Evolutionary conservation across 2,113 vertebrate species (phyloP).

Genomic region (Melanerpes formicivorus): DNA sequence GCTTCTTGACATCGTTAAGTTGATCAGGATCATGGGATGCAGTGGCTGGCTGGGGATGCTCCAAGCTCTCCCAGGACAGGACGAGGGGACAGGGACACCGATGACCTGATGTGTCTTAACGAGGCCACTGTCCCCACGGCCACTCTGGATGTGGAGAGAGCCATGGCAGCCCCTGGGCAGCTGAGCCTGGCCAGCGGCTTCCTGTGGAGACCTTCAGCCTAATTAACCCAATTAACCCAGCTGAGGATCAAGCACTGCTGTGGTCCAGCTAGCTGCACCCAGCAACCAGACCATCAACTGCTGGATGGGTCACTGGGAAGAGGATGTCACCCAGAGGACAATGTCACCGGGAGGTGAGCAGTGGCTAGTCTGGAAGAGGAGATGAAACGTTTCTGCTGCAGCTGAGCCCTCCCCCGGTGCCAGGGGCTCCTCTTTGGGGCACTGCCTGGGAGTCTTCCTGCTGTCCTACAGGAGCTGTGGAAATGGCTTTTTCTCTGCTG

Average conservation of each 20-base stretch:
- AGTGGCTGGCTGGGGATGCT: background rate
- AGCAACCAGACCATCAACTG: rapidly evolving
- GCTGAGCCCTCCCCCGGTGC: rapidly evolving
- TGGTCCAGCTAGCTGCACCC: rapidly evolving
- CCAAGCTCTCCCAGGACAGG: background rate
- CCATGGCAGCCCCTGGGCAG: rapidly evolving
- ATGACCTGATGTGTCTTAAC: background rate
- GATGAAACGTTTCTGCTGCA: background rate
- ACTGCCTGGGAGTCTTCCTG: rapidly evolving
- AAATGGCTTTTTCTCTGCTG: rapidly evolving
- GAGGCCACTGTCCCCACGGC: background rate
- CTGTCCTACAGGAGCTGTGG: background rate
- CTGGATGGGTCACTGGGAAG: rapidly evolving
- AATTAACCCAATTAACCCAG: background rate
- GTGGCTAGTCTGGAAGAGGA: background rate
- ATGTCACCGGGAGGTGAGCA: background rate
- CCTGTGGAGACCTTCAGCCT: background rate
- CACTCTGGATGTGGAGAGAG: rapidly evolving
- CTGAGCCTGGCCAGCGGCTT: background rate
- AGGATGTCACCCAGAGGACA: background rate
- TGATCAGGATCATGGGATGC: background rate
- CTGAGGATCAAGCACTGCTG: rapidly evolving
- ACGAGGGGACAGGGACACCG: rapidly evolving
- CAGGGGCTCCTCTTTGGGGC: rapidly evolving
- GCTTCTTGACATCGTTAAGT: background rate